Base-by-base conservation (phyloP, 2,797 vertebrate genomes). In the Cyclopterus lumpus region DNA sequence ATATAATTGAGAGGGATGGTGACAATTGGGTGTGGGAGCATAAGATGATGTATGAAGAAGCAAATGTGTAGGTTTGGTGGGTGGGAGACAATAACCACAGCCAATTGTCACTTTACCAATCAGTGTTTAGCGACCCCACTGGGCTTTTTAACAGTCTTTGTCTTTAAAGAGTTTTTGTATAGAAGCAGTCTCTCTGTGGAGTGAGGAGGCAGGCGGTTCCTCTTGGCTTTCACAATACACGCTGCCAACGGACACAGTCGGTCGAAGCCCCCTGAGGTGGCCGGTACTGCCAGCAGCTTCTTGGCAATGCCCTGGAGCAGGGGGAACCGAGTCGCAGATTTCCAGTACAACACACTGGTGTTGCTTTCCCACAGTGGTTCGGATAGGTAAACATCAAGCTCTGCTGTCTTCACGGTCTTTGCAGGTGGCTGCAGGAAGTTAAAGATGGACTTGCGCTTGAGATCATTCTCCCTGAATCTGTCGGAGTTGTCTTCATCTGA, bases 181-280 rank as follows among this genome's bases (percentile, higher is more conserved):
- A 95, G 77, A n/a, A 95, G 89, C 28, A 96, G 88, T 67, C 94
- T 91, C 71, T 96, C 95, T 5, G 92, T 94, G 20, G 94, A 93
- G 88, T 95, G 93, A 62, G 93, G 75, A 1, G 92, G 89, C 46
- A 95, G 82, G 11, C 80, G 88, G 82, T 90, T 95, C 75, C 94
- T 93, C 57, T 81, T 92, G 54, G 95, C 94, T 70, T 68, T 89
- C 2, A 95, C 82, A 6, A 96, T 92, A 44, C 91, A 93, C 0
- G 80, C 71, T 1, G 94, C 93, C 86, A 94, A 83, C 6, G 93
- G 93, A 77, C 85, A 95, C 14, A 96, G 92, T 6, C 92, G 85
- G 58, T 93, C 93, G 2, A 95, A 95, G 32, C 95, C 94, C 9
- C 94, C 93, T 0, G 93, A 93, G 20, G 94, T 93, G 38, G 93